phyloP scores from a whole-genome alignment of 2,113 vertebrate species.

The Pelmatolapia mariae region DNA sequence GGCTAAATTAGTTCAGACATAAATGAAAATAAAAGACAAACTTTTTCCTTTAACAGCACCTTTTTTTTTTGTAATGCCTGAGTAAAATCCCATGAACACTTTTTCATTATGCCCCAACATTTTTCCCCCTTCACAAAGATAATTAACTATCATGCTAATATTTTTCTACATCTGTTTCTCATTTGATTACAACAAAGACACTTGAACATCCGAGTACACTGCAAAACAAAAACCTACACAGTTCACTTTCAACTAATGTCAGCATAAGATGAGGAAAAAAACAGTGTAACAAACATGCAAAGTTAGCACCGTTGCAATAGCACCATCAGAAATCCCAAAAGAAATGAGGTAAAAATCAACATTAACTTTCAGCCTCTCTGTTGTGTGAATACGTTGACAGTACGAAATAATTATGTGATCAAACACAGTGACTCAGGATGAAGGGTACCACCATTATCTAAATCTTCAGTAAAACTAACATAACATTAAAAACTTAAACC shows the following conservation, averaged over 20 bases:
- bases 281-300: not conserved
- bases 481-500: not conserved
- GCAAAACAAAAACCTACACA: not conserved
- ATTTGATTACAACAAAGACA: not conserved
- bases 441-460: not conserved
- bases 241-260: not conserved
- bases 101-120: not conserved
- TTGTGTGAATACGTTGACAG: not conserved
- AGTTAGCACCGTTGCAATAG: constrained; percentile 25
- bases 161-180: not conserved
- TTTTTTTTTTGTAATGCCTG: not conserved
- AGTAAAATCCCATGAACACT: not conserved
- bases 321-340: not conserved
- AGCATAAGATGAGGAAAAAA: fast-evolving
- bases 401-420: not conserved
- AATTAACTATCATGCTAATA: not conserved
- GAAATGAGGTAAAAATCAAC: not conserved
- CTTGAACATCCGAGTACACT: not conserved
- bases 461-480: not conserved
- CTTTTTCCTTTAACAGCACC: not conserved
- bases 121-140: not conserved
- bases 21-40: not conserved
- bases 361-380: not conserved
- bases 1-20: not conserved
- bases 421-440: not conserved